phyloP scores from a whole-genome alignment of 2,113 vertebrate species.

The Megaceryle torquata region DNA sequence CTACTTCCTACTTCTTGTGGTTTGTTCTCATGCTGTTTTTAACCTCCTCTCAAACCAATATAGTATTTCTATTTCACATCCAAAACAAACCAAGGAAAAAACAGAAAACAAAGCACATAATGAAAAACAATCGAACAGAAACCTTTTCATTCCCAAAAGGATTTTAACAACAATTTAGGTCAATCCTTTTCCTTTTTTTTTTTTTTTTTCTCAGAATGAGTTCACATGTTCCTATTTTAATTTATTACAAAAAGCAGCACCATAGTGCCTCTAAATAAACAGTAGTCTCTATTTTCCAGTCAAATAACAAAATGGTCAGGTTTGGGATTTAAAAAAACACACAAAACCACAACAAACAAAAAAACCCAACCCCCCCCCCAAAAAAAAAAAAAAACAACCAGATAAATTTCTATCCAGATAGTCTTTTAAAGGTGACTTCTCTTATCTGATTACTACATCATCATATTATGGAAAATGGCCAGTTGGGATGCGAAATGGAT shows the following conservation, averaged over 20 bases:
- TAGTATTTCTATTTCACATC: neutral
- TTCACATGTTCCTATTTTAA: constrained; percentile 1
- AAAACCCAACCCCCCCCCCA: too few species aligned
- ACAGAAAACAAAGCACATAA: neutral
- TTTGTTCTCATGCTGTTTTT: constrained; percentile 33
- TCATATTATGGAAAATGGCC: neutral
- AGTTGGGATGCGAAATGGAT: neutral
- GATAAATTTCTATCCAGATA: neutral
- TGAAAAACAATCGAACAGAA: constrained; percentile 5
- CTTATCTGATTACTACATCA: neutral
- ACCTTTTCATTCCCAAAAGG: constrained; percentile 16
- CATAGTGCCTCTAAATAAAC: neutral
- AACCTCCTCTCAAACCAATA: constrained; percentile 18
- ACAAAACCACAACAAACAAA: too few species aligned
- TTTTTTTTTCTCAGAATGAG: neutral
- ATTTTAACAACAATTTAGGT: neutral
- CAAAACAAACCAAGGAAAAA: constrained; percentile 50
- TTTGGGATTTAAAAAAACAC: neutral
- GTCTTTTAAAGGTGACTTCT: neutral
- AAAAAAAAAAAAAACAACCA: neutral
- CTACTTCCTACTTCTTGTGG: constrained; percentile 21
- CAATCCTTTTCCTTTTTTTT: neutral
- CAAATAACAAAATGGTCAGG: neutral
- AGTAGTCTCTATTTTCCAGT: neutral
- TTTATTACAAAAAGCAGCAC: neutral